A percentile compares a stretch with the other conserved stretches of the same genome.
phyloP scores from a whole-genome alignment of 2,888 invertebrate genomes.

The Phrixothrix hirtus region DNA sequence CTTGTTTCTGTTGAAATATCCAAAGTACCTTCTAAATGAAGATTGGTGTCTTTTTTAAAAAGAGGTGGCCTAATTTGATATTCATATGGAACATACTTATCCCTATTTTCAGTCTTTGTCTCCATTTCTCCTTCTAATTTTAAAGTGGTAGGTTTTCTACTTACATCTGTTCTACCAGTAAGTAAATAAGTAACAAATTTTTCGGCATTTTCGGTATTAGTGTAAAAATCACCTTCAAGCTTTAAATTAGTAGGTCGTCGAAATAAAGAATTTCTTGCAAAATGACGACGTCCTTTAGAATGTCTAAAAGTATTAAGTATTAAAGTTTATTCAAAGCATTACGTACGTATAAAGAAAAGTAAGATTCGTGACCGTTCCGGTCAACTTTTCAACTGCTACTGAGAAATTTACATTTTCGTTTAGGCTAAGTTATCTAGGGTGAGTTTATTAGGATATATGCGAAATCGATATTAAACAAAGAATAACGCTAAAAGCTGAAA shows the following conservation, averaged over 20 bases:
- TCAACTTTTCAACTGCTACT: conserved; percentile 42
- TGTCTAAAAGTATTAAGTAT: conserved; percentile 21
- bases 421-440: conserved; percentile 39
- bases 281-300: conserved; percentile 48
- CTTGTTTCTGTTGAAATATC: conserved; percentile 54
- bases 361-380: conserved; percentile 11
- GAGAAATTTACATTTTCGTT: conserved; percentile 45
- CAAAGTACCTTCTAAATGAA: conserved; percentile 58
- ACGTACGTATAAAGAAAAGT: too few species aligned
- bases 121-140: conserved; percentile 53
- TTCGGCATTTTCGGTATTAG: conserved; percentile 57
- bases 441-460: conserved; percentile 44
- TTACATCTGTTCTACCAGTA: conserved; percentile 53
- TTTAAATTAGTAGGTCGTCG: conserved; percentile 56
- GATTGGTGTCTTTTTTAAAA: conserved; percentile 54
- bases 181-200: conserved; percentile 57
- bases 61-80: conserved; percentile 54
- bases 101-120: conserved; percentile 58
- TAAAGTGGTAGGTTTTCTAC: conserved; percentile 51
- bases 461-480: conserved; percentile 41
- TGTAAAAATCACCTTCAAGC: conserved; percentile 59
- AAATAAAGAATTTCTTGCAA: conserved; percentile 35
- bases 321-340: too few species aligned
- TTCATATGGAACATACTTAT: conserved; percentile 57
- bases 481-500: too few species aligned